phyloP scores from a whole-genome alignment of 2,113 vertebrate species.

The Petroica traversi region DNA sequence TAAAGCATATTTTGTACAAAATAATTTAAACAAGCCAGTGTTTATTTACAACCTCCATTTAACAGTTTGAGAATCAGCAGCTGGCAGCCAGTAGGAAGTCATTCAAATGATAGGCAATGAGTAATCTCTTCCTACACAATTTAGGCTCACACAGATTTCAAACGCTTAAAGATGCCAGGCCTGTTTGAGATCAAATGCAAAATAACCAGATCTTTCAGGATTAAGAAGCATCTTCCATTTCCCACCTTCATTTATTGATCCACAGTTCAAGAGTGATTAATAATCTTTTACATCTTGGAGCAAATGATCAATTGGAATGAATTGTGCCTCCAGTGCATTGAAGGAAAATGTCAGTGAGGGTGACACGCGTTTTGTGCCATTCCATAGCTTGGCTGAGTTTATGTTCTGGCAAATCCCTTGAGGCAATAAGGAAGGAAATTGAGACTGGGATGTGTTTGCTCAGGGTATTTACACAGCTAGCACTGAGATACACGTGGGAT shows the following conservation, averaged over 20 bases:
- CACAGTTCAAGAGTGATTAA: not conserved
- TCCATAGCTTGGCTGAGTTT: not conserved
- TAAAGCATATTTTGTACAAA: not conserved
- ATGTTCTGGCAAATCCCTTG: not conserved
- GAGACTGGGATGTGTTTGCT: not conserved
- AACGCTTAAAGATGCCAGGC: not conserved
- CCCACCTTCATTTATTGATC: not conserved
- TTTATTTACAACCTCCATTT: not conserved
- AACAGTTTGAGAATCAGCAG: not conserved
- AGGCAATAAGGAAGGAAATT: not conserved
- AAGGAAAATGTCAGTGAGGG: not conserved
- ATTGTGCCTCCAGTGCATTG: not conserved
- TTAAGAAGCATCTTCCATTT: not conserved
- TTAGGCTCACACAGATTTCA: not conserved
- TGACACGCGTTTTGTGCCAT: not conserved
- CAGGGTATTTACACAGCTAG: not conserved
- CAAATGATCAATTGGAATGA: not conserved
- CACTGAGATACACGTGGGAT: not conserved
- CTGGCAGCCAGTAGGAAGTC: not conserved
- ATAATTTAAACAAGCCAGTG: not conserved
- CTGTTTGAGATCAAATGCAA: not conserved
- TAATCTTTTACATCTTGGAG: not conserved
- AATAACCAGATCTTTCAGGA: not conserved
- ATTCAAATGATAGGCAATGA: not conserved
- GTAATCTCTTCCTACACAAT: not conserved